Conservation (phyloP, 2,113 vertebrate species). For the Charadrius vociferus region DNA sequence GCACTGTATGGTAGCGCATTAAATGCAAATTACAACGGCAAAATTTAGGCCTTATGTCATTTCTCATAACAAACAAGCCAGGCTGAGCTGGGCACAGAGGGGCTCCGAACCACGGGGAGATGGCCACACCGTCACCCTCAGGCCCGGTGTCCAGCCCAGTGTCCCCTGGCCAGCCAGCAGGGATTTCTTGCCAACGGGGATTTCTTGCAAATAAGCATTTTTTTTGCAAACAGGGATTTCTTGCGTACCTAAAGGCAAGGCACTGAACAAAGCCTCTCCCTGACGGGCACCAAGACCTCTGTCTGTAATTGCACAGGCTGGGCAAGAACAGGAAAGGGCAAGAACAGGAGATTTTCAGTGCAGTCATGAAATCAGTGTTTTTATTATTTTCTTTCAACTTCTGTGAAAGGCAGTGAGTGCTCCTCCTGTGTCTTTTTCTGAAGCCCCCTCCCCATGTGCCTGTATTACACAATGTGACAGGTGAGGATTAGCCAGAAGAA, state of each 20-base stretch:
- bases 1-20: rapidly evolving
- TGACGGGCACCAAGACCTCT: rapidly evolving
- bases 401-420: neutral
- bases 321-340: rapidly evolving
- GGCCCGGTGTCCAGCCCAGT: rapidly evolving
- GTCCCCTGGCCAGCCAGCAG: rapidly evolving
- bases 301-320: rapidly evolving
- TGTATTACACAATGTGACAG: rapidly evolving
- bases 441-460: rapidly evolving
- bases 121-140: rapidly evolving
- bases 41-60: rapidly evolving
- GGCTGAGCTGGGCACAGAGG: neutral
- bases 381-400: neutral
- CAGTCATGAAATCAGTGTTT: rapidly evolving
- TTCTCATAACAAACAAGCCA: neutral
- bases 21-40: rapidly evolving
- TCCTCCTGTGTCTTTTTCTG: neutral
- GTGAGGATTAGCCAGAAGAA: neutral
- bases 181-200: neutral
- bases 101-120: rapidly evolving
- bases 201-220: neutral
- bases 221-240: rapidly evolving
- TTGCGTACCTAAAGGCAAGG: rapidly evolving
- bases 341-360: neutral
- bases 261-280: rapidly evolving